Evolutionary conservation across 2,888 invertebrate genomes (phyloP), one percentile per base, ranked within the genome.

Genomic region (Chrysina gloriosa): DNA sequence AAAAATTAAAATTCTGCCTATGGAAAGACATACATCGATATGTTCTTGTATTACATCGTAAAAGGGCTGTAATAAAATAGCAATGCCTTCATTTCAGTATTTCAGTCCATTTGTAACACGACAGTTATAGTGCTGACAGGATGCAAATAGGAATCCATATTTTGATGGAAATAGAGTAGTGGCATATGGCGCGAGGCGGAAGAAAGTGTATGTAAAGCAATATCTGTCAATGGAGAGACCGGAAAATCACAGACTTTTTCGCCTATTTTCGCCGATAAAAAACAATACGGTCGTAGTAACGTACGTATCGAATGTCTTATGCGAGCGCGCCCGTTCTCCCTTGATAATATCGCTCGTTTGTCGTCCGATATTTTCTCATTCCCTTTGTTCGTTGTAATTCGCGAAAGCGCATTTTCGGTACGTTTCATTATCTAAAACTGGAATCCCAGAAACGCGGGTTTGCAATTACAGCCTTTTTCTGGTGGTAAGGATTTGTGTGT

Each of bases 221-320:
- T 64, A 64, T 64, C 64, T 64, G 64, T 50, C 64, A 50, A 36
- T 39, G 50, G 23, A 64, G 58, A 42, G 50, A 50, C 50, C 48
- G 34, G 48, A 50, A 64, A 64, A 50, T 48, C 64, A 25, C 31
- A 19, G 48, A 50, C 64, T 50, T 64, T 64, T 64, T 50, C 36
- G 39, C 50, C 34, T 36, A 25, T 64, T 64, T 64, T 50, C 36
- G 21, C 14, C 48, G 50, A 48, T 50, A 64, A 25, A 64, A 36
- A 64, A 64, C 64, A 64, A 50, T 64, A 64, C 14, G 64, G 25
- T 36, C 50, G 50, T 21, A 36, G 21, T 42, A n/a, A 27, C 31
- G 52, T 42, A 58, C 39, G 42, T 58, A 58, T 42, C 42, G 36
- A 58, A 50, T 50, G 48, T 50, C 48, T 58, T 39, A 25, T 25